Evolutionary conservation across 2,113 vertebrate genomes (phyloP), one percentile per base, ranked within the genome.

Genomic region (Trachemys scripta): DNA sequence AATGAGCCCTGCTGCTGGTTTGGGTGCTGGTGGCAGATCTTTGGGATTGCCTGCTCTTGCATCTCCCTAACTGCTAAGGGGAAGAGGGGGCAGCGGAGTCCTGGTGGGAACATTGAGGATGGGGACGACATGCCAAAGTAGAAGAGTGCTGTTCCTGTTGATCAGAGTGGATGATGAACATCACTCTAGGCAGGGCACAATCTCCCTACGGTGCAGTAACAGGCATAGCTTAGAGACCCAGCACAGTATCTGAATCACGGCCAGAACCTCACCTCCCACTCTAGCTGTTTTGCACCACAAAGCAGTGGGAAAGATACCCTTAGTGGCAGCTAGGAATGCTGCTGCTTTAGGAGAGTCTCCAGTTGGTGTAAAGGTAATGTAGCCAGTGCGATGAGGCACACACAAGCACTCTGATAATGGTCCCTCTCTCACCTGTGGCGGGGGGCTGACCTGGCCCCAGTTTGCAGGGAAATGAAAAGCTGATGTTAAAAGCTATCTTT

Each of bases 1-100:
- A 86, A 88, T 96, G 84, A 95, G 90, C 79, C 65, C 91, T 91
- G 85, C 87, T 88, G 89, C 42, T 88, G 4, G n/a, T 91, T 57
- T 91, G 94, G 1, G 90, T 1, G 12, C 92, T 86, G 91, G 83
- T 83, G 88, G 95, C 95, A 92, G 83, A 8, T 0, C 45, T 87
- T 94, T 89, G 79, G 93, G 90, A 89, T 49, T 2, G 86, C 81
- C 19, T 65, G 88, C 1, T 0, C 2, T 4, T 81, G 49, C 85
- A 75, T 90, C 93, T 91, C 69, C 94, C 83, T 95, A 94, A 89
- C 59, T 10, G 1, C 81, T 1, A 1, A 45, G 4, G 57, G 76
- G 91, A 91, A 82, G 87, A 83, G 89, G 85, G 38, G 92, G 69
- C 91, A 90, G 94, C 1, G 3, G 89, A 80, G 79, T 38, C 51